Conservation (phyloP, 2,113 vertebrate genomes). For the Canis aureus region DNA sequence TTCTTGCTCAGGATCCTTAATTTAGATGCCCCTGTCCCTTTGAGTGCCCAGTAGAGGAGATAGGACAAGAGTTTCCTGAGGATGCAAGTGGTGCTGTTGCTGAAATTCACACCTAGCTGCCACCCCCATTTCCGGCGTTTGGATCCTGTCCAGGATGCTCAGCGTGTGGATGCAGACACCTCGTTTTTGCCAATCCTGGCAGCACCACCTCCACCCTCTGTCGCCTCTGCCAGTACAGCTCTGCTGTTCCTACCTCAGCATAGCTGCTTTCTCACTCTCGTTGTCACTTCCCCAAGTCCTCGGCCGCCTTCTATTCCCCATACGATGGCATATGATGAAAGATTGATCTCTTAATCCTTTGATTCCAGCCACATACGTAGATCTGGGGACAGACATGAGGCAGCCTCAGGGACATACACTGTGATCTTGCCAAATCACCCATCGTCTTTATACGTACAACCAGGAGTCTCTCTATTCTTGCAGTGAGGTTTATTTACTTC, state of each 20-base stretch:
- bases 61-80: background rate
- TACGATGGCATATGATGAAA: background rate
- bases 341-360: background rate
- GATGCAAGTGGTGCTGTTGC: fast-evolving
- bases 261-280: background rate
- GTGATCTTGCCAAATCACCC: background rate
- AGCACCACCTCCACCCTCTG: fast-evolving
- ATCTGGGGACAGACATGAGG: background rate
- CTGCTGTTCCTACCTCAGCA: background rate
- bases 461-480: background rate
- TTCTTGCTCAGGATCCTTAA: background rate
- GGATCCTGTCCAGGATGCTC: background rate
- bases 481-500: background rate
- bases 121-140: fast-evolving
- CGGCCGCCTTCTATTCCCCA: background rate
- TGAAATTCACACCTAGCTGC: background rate
- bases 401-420: background rate
- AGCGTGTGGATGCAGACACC: background rate
- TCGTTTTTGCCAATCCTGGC: background rate
- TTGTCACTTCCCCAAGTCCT: no score
- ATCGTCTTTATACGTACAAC: background rate
- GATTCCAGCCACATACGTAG: background rate
- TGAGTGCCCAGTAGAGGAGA: background rate
- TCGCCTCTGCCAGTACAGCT: fast-evolving
- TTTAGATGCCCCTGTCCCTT: background rate